Percentiles rank a stretch among this genome's conserved stretches.
phyloP scores from a whole-genome alignment of 2,888 invertebrate species.

The Hirtodrosophila confusa region DNA sequence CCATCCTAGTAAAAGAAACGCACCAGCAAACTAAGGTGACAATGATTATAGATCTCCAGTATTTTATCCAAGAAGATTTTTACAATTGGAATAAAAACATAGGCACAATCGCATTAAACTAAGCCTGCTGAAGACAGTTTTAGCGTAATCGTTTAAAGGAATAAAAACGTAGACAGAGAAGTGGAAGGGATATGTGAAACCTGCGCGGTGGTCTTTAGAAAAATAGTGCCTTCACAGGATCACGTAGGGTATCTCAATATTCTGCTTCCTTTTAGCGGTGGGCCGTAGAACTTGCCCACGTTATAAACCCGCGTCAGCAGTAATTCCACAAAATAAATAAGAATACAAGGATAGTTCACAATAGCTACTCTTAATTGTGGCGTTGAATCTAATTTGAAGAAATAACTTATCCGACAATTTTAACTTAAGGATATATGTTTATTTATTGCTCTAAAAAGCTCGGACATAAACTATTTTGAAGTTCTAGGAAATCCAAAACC shows the following conservation, averaged over 20 bases:
- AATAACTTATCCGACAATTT: background rate
- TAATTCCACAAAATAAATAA: background rate
- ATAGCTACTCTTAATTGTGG: background rate
- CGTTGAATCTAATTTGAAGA: background rate
- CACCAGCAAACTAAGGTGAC: no score
- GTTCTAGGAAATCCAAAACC: background rate
- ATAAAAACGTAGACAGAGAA: no score
- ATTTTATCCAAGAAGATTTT: no score
- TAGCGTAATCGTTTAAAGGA: no score
- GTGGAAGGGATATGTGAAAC: no score
- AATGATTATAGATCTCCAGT: no score
- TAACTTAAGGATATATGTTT: background rate
- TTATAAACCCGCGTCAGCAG: background rate
- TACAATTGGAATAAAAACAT: no score
- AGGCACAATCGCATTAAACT: background rate
- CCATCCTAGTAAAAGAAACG: no score
- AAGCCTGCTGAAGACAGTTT: background rate
- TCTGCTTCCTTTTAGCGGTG: background rate
- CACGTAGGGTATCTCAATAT: background rate
- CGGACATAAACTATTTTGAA: background rate
- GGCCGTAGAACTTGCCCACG: background rate
- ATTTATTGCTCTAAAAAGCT: background rate
- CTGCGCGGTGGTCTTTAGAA: no score
- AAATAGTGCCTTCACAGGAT: no score
- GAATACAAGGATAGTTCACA: slow-evolving; percentile 3